phyloP scores from a whole-genome alignment of 2,797 vertebrate genomes.

The Neoniphon sammara region DNA sequence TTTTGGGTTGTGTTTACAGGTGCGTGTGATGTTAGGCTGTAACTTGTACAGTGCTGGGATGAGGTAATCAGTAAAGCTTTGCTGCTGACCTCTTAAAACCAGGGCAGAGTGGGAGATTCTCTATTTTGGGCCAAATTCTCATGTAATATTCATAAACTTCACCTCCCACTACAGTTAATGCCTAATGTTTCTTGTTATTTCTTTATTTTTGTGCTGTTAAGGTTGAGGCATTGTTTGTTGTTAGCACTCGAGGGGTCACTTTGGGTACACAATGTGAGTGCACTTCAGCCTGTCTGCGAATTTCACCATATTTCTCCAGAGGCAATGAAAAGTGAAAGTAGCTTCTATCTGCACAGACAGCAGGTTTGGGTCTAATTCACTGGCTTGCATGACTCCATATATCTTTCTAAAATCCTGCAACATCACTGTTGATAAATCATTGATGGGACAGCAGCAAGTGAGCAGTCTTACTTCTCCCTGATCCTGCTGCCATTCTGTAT shows the following conservation, averaged over 20 bases:
- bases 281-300: conserved; percentile 43
- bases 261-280: conserved; percentile 38
- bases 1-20: not conserved
- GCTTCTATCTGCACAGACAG: conserved; percentile 47
- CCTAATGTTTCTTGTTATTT: conserved; percentile 62
- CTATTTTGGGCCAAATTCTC: conserved; percentile 79
- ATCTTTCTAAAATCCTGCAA: conserved; percentile 54
- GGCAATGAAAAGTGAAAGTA: conserved; percentile 61
- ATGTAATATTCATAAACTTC: conserved; percentile 82
- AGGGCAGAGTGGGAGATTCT: conserved; percentile 65
- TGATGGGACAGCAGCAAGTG: conserved; percentile 31
- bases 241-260: conserved; percentile 52
- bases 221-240: conserved; percentile 37
- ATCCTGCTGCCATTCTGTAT: conserved; percentile 24
- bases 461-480: conserved; percentile 35
- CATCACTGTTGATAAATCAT: conserved; percentile 63
- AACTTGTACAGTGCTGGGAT: conserved; percentile 40
- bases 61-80: conserved; percentile 65
- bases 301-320: conserved; percentile 59
- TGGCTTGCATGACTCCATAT: conserved; percentile 40
- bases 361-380: conserved; percentile 53
- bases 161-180: conserved; percentile 60
- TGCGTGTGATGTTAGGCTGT: conserved; percentile 10
- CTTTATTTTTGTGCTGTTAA: conserved; percentile 55
- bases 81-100: conserved; percentile 72